Conservation (phyloP, 1,140 invertebrate species). For the Hyposmocoma kahamanoa region DNA sequence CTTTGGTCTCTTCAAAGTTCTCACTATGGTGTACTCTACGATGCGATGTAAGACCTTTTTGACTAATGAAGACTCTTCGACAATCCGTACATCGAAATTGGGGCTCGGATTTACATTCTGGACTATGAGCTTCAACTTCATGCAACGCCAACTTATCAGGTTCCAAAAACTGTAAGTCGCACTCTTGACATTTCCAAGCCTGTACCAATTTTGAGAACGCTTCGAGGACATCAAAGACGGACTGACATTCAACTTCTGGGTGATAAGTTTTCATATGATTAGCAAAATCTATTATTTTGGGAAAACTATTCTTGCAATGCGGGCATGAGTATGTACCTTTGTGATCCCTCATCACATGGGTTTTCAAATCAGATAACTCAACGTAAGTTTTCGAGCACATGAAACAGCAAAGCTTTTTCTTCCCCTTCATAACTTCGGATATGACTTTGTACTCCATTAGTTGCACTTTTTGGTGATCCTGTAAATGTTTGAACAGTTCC, state of each 20-base stretch:
- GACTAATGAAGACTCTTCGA: constrained; percentile 50
- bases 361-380: constrained; percentile 51
- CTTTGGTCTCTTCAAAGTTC: constrained; percentile 29
- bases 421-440: constrained; percentile 52
- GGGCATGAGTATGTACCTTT: constrained; percentile 51
- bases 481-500: constrained; percentile 58
- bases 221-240: constrained; percentile 56
- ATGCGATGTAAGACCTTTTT: constrained; percentile 55
- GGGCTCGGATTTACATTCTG: constrained; percentile 38
- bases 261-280: constrained; percentile 55
- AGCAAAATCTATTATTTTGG: constrained; percentile 58
- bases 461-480: constrained; percentile 58
- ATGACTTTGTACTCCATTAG: constrained; percentile 63
- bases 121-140: constrained; percentile 54
- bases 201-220: constrained; percentile 56
- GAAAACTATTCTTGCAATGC: constrained; percentile 42
- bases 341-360: constrained; percentile 56
- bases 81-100: constrained; percentile 59
- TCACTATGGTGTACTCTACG: constrained; percentile 50
- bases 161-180: constrained; percentile 57
- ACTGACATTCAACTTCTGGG: constrained; percentile 53
- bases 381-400: constrained; percentile 48
- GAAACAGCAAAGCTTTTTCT: constrained; percentile 54
- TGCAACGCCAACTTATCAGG: constrained; percentile 58
- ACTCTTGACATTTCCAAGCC: constrained; percentile 65